Conservation (phyloP, 2,113 vertebrate species). For the Ailurus styani region DNA sequence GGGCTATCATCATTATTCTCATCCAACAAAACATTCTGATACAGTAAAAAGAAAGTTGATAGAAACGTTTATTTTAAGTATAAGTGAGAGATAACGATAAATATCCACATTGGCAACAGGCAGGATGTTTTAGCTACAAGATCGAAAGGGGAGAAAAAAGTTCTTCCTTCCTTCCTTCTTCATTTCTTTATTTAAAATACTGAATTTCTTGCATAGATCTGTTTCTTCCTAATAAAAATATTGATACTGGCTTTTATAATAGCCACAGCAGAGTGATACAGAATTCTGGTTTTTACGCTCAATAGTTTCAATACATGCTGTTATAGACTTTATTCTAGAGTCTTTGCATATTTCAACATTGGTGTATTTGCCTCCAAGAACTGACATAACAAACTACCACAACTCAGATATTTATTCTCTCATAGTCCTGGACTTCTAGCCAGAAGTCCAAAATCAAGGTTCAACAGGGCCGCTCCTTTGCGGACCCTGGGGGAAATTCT, state of each 20-base stretch:
- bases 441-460: not conserved
- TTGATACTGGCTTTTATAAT: not conserved
- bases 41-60: conserved; percentile 33
- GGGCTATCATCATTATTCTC: conserved; percentile 9
- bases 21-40: not conserved
- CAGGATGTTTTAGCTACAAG: not conserved
- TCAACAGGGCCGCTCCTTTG: not conserved
- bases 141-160: not conserved
- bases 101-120: not conserved
- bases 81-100: conserved; percentile 39
- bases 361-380: not conserved
- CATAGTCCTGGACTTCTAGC: not conserved
- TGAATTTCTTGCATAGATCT: not conserved
- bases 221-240: not conserved
- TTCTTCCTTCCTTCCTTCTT: not conserved
- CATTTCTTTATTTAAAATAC: conserved; percentile 5
- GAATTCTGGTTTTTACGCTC: not conserved
- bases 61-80: conserved; percentile 35
- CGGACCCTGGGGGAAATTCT: not conserved
- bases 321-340: not conserved
- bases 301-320: not conserved
- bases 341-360: too few species aligned
- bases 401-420: not conserved
- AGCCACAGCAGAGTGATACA: not conserved
- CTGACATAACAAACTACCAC: not conserved